Conservation (phyloP, 1,140 invertebrate genomes). For the Bathynomus jamesi region DNA sequence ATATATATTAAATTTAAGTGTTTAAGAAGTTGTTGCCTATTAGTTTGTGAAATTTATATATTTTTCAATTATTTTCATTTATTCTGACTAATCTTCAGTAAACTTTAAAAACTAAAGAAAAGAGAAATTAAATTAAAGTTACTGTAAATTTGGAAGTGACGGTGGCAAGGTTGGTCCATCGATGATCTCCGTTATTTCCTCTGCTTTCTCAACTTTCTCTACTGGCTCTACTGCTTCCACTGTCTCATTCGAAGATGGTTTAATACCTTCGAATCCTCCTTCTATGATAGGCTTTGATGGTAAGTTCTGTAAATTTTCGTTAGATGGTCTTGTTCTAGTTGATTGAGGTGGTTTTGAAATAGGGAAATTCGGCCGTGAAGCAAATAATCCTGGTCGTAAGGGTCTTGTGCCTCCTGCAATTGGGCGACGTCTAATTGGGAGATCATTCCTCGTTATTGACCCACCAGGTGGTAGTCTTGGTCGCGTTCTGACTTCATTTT, state of each 20-base stretch:
- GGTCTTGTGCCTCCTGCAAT: neutral
- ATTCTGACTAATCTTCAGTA: too few relatives aligned
- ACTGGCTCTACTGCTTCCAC: neutral
- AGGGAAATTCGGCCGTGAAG: neutral
- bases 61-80: too few relatives aligned
- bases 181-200: too few relatives aligned
- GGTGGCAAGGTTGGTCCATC: neutral
- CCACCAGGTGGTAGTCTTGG: neutral
- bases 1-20: too few relatives aligned
- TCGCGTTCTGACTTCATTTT: neutral
- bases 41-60: too few relatives aligned
- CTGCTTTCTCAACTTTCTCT: neutral
- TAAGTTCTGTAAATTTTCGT: neutral
- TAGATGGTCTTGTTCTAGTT: neutral
- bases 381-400: neutral
- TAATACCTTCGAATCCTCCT: neutral
- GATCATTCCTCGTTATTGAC: neutral
- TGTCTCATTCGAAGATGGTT: neutral
- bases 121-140: too few relatives aligned
- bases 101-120: too few relatives aligned
- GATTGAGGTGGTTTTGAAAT: neutral
- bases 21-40: too few relatives aligned
- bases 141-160: constrained; percentile 8
- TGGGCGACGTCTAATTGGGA: neutral
- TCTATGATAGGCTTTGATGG: neutral